phyloP scores from a whole-genome alignment of 2,797 vertebrate species.

The Hoplostethus mediterraneus region DNA sequence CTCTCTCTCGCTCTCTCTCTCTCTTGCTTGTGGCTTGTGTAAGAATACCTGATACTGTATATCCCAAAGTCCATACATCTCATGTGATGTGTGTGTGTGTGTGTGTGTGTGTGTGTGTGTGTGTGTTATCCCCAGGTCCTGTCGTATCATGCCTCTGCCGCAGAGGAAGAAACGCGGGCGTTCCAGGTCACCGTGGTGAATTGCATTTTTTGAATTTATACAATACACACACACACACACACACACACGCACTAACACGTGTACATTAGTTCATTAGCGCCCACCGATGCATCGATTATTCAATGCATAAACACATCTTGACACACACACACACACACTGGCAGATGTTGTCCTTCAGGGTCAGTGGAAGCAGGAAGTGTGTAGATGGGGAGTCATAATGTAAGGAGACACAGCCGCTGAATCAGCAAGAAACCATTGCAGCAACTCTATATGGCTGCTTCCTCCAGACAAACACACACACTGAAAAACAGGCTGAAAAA shows the following conservation, averaged over 20 bases:
- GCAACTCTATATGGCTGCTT: constrained; percentile 17
- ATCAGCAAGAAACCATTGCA: constrained; percentile 19
- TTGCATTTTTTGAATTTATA: constrained; percentile 69
- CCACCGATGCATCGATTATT: background rate
- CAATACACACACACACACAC: constrained; percentile 20
- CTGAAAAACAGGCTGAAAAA: too few species aligned
- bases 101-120: constrained; percentile 38
- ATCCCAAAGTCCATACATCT: background rate
- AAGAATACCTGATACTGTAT: too few species aligned
- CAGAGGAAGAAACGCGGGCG: constrained; percentile 92
- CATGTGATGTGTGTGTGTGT: constrained; percentile 18
- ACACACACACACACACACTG: constrained; percentile 1
- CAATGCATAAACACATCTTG: background rate
- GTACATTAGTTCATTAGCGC: background rate
- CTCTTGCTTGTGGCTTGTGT: too few species aligned
- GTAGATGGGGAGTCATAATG: constrained; percentile 8
- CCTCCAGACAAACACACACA: background rate
- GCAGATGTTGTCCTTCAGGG: constrained; percentile 35
- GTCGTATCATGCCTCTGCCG: constrained; percentile 94
- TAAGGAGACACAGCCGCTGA: constrained; percentile 37
- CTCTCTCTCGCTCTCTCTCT: background rate
- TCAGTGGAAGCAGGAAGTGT: constrained; percentile 21
- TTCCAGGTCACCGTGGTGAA: constrained; percentile 96
- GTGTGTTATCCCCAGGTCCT: constrained; percentile 87
- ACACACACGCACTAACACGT: background rate